Percentiles rank a stretch among this genome's conserved stretches.
Conservation (phyloP, 2,888 invertebrate species). For the Trisateles emortualis region DNA sequence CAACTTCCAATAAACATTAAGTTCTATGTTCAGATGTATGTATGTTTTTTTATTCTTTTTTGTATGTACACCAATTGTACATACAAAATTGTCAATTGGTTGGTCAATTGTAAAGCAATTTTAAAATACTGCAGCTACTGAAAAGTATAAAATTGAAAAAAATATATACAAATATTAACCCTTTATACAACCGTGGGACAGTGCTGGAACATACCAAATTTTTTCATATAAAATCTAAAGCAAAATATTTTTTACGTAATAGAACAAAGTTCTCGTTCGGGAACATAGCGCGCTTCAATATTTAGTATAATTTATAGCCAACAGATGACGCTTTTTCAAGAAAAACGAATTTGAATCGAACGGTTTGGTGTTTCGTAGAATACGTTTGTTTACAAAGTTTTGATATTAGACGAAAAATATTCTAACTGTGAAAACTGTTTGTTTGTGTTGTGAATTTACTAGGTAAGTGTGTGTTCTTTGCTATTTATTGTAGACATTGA, state of each 20-base stretch:
- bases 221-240: neutral
- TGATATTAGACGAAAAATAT: neutral
- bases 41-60: too few species aligned
- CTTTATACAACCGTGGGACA: neutral
- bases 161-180: too few species aligned
- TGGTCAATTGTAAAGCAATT: too few species aligned
- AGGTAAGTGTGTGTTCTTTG: constrained; percentile 7
- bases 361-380: neutral
- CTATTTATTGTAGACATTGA: constrained; percentile 7
- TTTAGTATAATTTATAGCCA: neutral
- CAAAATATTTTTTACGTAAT: neutral
- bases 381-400: neutral
- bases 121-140: too few species aligned
- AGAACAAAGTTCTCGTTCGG: neutral
- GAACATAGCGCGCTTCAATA: neutral
- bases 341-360: neutral
- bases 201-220: neutral
- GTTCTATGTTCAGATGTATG: too few species aligned
- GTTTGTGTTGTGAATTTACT: constrained; percentile 1
- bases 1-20: too few species aligned
- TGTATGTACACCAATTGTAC: too few species aligned
- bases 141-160: too few species aligned
- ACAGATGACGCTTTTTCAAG: neutral
- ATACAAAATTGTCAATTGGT: too few species aligned
- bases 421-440: neutral